Evolutionary conservation across 1,140 invertebrate species (phyloP).

Genomic region (Xylocopa sonorina): DNA sequence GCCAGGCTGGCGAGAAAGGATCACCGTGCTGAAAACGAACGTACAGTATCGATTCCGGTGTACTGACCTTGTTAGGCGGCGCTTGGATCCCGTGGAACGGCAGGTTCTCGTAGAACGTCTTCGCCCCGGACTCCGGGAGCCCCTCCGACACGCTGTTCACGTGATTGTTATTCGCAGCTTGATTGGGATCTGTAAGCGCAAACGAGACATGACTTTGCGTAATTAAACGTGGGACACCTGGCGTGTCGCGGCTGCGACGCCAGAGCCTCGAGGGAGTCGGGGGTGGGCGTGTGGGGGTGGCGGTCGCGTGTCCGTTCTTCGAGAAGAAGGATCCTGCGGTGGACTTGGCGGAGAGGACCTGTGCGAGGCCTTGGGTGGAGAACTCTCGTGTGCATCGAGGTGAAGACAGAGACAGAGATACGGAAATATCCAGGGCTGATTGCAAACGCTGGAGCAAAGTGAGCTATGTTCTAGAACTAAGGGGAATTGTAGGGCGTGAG

Average conservation of each 20-base stretch:
- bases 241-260: no score
- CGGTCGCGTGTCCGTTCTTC: not conserved
- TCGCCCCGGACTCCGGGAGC: slow-evolving; percentile 81
- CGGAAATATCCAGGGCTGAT: slow-evolving; percentile 28
- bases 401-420: not conserved
- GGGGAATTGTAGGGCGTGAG: slow-evolving; percentile 2
- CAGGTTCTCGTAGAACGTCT: slow-evolving; percentile 95
- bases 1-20: no score
- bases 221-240: slow-evolving; percentile 29
- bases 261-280: not conserved
- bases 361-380: no score
- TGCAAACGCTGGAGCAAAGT: slow-evolving; percentile 28
- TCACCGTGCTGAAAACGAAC: slow-evolving; percentile 16
- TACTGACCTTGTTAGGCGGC: slow-evolving; percentile 93
- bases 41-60: not conserved
- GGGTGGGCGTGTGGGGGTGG: not conserved
- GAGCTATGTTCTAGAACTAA: slow-evolving; percentile 37
- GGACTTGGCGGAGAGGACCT: not conserved
- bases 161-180: slow-evolving; percentile 77
- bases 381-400: slow-evolving; percentile 2
- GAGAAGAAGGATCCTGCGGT: slow-evolving; percentile 4
- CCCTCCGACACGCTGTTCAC: slow-evolving; percentile 80
- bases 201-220: slow-evolving; percentile 53
- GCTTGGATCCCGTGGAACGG: slow-evolving; percentile 96
- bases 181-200: slow-evolving; percentile 79